phyloP scores from a whole-genome alignment of 2,797 vertebrate species.

The Eremophila alpestris region DNA sequence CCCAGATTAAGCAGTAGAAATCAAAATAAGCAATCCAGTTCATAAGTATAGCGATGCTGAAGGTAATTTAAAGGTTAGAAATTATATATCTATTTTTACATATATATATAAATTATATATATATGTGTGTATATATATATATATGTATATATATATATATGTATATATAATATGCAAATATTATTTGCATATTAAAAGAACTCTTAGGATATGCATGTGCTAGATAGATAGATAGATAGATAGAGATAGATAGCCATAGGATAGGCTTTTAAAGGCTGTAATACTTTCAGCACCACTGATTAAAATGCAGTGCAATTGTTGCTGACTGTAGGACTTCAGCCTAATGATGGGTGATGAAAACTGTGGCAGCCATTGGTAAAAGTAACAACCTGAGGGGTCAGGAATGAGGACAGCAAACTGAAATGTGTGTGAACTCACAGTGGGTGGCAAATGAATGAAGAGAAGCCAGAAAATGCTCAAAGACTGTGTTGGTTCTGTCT shows the following conservation, averaged over 20 bases:
- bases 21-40: conserved; percentile 16
- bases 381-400: neutral
- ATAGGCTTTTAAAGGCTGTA: neutral
- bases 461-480: neutral
- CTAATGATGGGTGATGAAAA: neutral
- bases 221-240: no score
- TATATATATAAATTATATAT: no score
- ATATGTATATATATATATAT: neutral
- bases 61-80: neutral
- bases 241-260: no score
- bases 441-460: neutral
- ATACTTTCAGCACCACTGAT: neutral
- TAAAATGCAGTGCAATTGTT: neutral
- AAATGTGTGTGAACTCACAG: neutral
- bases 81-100: neutral
- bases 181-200: neutral
- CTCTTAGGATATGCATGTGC: neutral
- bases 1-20: conserved; percentile 18
- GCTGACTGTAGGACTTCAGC: neutral
- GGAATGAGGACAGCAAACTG: neutral
- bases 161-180: neutral
- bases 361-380: neutral
- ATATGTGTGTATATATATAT: no score
- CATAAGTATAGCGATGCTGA: neutral
- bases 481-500: neutral